Evolutionary conservation across 2,113 vertebrate species (phyloP).

Genomic region (Pelobates fuscus): DNA sequence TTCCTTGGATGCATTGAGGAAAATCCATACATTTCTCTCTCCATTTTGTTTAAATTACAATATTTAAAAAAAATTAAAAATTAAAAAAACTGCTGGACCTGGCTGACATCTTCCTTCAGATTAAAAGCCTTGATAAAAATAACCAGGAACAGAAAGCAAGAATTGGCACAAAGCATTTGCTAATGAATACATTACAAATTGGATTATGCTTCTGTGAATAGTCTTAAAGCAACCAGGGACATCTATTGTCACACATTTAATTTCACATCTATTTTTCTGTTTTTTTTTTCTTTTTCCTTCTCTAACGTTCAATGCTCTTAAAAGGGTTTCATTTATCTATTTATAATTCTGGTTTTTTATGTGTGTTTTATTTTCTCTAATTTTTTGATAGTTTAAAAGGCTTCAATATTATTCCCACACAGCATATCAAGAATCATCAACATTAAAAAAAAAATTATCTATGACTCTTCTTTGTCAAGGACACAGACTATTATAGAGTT

Average conservation of each 20-base stretch:
- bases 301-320: neutral
- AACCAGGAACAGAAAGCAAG: neutral
- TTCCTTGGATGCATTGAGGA: no score
- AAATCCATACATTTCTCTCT: no score
- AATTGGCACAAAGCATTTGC: neutral
- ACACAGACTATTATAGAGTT: slow-evolving; percentile 24
- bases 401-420: neutral
- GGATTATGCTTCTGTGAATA: neutral
- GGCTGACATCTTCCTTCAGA: no score
- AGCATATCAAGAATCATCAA: slow-evolving; percentile 10
- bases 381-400: slow-evolving; percentile 15
- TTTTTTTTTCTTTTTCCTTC: neutral
- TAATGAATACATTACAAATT: neutral
- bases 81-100: no score
- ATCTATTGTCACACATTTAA: neutral
- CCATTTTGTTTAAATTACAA: no score
- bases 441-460: slow-evolving; percentile 4
- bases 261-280: neutral
- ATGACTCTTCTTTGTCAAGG: slow-evolving; percentile 22
- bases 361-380: no score
- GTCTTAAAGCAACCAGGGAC: neutral
- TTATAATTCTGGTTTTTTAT: slow-evolving; percentile 3
- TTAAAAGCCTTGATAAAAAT: no score
- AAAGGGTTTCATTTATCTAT: neutral
- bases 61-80: no score